Evolutionary conservation across 2,797 vertebrate genomes (phyloP).

Genomic region (Alauda arvensis): DNA sequence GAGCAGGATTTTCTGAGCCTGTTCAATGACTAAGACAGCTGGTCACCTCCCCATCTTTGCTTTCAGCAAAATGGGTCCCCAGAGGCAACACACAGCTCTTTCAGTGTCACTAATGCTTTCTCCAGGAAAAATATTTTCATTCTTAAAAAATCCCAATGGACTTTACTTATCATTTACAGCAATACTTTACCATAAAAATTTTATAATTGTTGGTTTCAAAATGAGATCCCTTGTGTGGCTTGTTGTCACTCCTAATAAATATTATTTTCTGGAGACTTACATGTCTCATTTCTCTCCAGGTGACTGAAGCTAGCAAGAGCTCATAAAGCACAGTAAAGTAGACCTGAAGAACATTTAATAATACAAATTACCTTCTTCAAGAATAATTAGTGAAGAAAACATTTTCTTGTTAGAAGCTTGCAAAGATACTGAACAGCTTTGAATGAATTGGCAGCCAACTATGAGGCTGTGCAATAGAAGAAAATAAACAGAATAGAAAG

Average conservation of each 20-base stretch:
- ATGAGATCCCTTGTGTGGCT: background rate
- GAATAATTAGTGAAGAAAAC: background rate
- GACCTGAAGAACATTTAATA: background rate
- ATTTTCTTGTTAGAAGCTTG: background rate
- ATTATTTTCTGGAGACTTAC: background rate
- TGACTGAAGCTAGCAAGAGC: background rate
- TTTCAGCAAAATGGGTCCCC: background rate
- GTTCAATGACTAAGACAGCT: background rate
- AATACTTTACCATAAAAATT: background rate
- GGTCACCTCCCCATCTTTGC: background rate
- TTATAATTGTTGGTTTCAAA: background rate
- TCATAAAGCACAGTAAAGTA: background rate
- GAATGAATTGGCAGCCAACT: background rate
- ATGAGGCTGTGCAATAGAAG: background rate
- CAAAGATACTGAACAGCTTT: background rate
- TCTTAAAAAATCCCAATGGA: background rate
- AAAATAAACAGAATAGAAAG: background rate
- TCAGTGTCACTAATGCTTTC: background rate
- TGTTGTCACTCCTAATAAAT: background rate
- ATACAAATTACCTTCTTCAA: background rate
- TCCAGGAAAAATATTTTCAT: background rate
- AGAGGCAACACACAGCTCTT: background rate
- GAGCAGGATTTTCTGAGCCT: background rate
- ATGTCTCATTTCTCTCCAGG: background rate
- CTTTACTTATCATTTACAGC: background rate